Conservation (phyloP, 2,797 vertebrate genomes). For the Lacerta agilis region DNA sequence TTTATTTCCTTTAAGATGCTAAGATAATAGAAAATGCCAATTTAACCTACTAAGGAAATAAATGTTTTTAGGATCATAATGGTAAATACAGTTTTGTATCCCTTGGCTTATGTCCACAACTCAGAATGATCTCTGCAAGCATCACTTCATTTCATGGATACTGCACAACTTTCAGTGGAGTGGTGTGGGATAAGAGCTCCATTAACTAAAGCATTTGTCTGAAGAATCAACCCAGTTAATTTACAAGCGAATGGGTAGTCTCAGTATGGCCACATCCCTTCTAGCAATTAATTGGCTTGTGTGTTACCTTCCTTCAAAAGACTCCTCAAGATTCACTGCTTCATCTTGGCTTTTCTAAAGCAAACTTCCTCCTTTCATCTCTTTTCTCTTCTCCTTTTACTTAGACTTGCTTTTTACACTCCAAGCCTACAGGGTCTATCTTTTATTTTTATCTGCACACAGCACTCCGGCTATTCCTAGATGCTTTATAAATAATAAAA, state of each 20-base stretch:
- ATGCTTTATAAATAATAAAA: not conserved
- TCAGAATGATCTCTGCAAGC: not conserved
- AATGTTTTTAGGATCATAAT: slow-evolving; percentile 12
- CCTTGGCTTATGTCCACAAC: not conserved
- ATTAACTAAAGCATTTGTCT: not conserved
- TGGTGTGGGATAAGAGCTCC: not conserved
- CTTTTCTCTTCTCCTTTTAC: not conserved
- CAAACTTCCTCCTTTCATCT: not conserved
- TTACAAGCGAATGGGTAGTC: not conserved
- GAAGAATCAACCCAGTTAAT: not conserved
- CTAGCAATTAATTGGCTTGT: not conserved
- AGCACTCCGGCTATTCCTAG: not conserved
- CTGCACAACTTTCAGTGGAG: not conserved
- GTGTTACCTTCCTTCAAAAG: not conserved
- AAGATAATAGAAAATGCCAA: slow-evolving; percentile 33
- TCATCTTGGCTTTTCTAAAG: not conserved
- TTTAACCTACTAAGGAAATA: slow-evolving; percentile 21
- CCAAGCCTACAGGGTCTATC: not conserved
- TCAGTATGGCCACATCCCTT: not conserved
- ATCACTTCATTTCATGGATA: too few relatives aligned
- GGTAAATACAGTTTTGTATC: not conserved
- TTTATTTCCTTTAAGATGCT: slow-evolving; percentile 23
- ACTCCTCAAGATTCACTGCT: not conserved
- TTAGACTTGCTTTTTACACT: not conserved
- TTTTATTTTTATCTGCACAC: not conserved